phyloP scores from a whole-genome alignment of 2,113 vertebrate genomes.

The Australoheros scitulus region DNA sequence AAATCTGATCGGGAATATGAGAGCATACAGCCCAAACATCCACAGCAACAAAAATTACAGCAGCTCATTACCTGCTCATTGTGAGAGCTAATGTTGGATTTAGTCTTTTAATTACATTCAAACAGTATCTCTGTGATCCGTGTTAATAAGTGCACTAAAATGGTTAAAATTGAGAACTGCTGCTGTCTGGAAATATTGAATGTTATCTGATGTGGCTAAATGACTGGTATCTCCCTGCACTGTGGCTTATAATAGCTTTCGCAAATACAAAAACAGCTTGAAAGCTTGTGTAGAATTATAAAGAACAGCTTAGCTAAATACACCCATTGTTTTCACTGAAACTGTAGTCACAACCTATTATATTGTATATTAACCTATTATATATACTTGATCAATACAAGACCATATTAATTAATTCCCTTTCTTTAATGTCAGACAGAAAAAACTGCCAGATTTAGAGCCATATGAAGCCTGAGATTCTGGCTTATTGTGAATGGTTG shows the following conservation, averaged over 20 bases:
- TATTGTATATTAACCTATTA: not conserved
- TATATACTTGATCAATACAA: not conserved
- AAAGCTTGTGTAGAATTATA: not conserved
- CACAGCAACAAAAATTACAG: not conserved
- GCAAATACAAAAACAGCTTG: not conserved
- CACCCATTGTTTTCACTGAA: too few species aligned
- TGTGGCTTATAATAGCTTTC: not conserved
- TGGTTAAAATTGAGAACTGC: not conserved
- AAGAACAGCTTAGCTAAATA: too few species aligned
- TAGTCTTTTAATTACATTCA: slow-evolving; percentile 5
- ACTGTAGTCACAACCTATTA: not conserved
- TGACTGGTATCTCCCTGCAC: not conserved
- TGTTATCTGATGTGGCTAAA: not conserved
- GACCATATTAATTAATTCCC: not conserved
- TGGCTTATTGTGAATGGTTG: not conserved
- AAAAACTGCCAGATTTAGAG: not conserved
- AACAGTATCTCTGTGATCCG: not conserved
- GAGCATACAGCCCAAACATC: not conserved
- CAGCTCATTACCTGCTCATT: not conserved
- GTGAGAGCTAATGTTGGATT: not conserved
- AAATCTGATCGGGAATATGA: not conserved
- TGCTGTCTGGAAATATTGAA: not conserved
- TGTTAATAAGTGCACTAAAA: not conserved
- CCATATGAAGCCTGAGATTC: not conserved
- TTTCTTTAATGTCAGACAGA: not conserved